Evolutionary conservation across 2,113 vertebrate species (phyloP).

Genomic region (Paradoxurus hermaphroditus): DNA sequence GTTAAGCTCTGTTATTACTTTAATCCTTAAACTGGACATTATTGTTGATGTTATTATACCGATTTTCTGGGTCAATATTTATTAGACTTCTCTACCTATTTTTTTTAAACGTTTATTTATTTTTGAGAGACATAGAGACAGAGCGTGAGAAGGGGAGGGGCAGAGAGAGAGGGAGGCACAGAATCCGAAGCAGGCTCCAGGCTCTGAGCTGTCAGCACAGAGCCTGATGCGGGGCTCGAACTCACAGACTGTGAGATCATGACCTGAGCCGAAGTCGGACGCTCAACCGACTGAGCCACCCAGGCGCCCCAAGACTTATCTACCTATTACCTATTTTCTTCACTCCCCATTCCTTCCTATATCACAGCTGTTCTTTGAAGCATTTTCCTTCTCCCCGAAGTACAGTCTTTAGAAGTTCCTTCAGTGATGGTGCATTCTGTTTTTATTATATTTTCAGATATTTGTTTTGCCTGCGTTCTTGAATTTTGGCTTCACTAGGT

Average conservation of each 20-base stretch:
- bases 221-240: too few species aligned
- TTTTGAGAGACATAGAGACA: too few species aligned
- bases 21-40: not conserved
- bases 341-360: not conserved
- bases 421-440: not conserved
- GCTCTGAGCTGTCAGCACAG: too few species aligned
- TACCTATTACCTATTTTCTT: not conserved
- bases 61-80: not conserved
- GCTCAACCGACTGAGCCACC: too few species aligned
- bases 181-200: too few species aligned
- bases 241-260: too few species aligned
- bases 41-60: not conserved
- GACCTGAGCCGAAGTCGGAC: too few species aligned
- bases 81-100: not conserved
- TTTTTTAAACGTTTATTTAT: too few species aligned
- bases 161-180: too few species aligned
- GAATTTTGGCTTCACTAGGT: not conserved
- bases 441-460: not conserved
- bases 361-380: not conserved
- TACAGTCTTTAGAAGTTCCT: not conserved
- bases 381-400: not conserved
- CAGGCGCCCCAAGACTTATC: too few species aligned
- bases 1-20: not conserved
- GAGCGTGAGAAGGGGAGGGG: too few species aligned
- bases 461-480: not conserved